Base-by-base conservation (phyloP, 2,888 invertebrate genomes). In the Ceramica pisi region DNA sequence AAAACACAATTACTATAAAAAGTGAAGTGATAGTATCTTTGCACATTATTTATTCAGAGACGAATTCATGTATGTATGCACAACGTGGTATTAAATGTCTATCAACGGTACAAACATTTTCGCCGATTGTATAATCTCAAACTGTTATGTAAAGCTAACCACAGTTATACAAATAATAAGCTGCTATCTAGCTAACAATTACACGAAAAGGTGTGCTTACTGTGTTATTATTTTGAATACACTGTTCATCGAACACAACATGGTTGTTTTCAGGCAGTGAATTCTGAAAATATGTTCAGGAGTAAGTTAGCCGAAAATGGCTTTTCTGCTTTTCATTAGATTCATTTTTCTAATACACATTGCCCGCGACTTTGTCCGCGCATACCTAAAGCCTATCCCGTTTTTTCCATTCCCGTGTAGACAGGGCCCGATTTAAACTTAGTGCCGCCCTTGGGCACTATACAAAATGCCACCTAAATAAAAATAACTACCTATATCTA, bases 1-100 rank as follows among this genome's bases (percentile, higher is more conserved):
- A 63, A 74, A 57, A 75, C 9, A 59, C 65, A 61, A 76, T 75
- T 69, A 79, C 48, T 68, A 73, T 55, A 67, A 41, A 64, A 71
- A 79, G 59, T 63, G 74, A 44, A 8, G 61, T 38, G 88, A 89
- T 89, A 86, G n/a, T 59, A 88, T 88, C 86, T 77, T 68, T 79
- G 56, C 31, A 67, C 73, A 83, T 89, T 83, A 88, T 81, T 88
- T 84, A 89, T 89, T 88, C 87, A 89, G 65, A 69, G 60, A 59
- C 46, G 51, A 44, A 71, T 69, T 73, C 75, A 63, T 81, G 80
- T 85, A 51, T 67, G 63, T 67, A 75, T 81, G 80, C 73, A 82
- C 63, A 84, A 83, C 75, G 63, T 82, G 50, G 63, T 71, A 79
- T 86, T 86, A 85, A 84, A 86, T 77, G 31, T 73, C 74, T 81